phyloP scores from a whole-genome alignment of 2,888 invertebrate species.

The Epinotia ramella region DNA sequence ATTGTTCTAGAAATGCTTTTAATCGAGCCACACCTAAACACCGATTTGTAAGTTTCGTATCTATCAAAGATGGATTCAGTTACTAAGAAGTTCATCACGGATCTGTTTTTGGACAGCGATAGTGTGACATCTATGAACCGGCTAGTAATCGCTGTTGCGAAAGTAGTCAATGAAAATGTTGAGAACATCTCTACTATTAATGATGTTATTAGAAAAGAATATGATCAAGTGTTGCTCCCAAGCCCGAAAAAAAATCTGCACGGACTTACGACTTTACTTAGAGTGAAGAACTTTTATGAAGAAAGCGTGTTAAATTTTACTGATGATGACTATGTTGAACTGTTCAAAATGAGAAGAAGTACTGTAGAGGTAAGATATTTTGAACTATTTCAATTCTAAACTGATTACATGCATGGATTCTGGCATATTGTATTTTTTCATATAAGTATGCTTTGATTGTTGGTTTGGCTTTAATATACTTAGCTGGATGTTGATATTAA shows the following conservation, averaged over 20 bases:
- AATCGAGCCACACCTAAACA: neutral
- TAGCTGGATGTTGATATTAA: neutral
- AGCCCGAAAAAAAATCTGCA: conserved; percentile 46
- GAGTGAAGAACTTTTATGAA: conserved; percentile 63
- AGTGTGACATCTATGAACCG: conserved; percentile 68
- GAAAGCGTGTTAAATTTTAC: conserved; percentile 61
- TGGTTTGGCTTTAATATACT: neutral
- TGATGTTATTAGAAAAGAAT: conserved; percentile 60
- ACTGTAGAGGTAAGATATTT: conserved; percentile 67
- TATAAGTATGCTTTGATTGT: neutral
- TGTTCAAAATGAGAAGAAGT: conserved; percentile 69
- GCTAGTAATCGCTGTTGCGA: conserved; percentile 69
- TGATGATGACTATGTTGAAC: conserved; percentile 66
- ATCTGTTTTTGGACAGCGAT: conserved; percentile 73
- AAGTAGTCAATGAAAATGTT: conserved; percentile 70
- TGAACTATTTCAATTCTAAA: neutral
- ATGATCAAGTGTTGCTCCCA: conserved; percentile 44
- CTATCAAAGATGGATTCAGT: conserved; percentile 59
- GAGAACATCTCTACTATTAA: conserved; percentile 65
- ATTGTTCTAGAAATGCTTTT: neutral
- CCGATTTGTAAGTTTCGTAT: neutral
- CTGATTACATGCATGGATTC: neutral
- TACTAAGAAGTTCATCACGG: conserved; percentile 71
- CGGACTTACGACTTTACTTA: conserved; percentile 46
- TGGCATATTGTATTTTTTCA: neutral